Base-by-base conservation (phyloP, 2,888 invertebrate genomes). In the Drosophila fulvimacula region DNA sequence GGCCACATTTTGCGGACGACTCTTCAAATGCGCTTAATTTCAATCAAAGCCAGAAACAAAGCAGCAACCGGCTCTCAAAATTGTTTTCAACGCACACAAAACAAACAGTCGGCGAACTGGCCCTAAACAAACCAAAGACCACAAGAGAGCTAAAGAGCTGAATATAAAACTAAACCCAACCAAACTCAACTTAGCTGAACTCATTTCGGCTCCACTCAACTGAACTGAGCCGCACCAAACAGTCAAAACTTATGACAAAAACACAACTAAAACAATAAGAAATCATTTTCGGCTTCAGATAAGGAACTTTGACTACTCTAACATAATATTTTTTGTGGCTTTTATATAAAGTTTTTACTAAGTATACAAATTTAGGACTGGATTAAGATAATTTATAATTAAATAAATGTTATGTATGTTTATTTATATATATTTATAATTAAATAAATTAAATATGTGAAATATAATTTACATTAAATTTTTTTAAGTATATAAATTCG, bases 11-110 rank as follows among this genome's bases (percentile, higher is more conserved):
- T 62, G 48, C 38, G 32, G 24, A 30, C 30, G 52, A 48, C 95
- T 94, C 95, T 95, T 89, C 95, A 76, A 80, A 82, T 59, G 41
- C 64, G 60, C 71, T 79, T 68, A 79, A 79, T 84, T 80, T 81
- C 80, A 82, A 80, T 80, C 77, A 80, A 74, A 65, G 61, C 39
- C 34, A 10, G 7, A 24, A 55, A 19, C 57, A 62, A 52, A 56
- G 42, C 61, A 38, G 24, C 42, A 61, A 13, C 9, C 52, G 9
- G 38, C n/a, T 38, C 60, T 21, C 65, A 64, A 63, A 65, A 61
- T 24, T 59, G 24, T 59, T 65, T 62, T 66, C 51, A 68, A 44
- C 71, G 59, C 71, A 61, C 71, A 51, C 63, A 65, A 81, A 72
- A 70, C 55, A 72, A 72, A 70, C 63, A 78, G 52, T 46, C 55